Percentiles rank a stretch among this genome's conserved stretches.
Conservation (phyloP, 2,888 invertebrate species). For the Dynastes maya region DNA sequence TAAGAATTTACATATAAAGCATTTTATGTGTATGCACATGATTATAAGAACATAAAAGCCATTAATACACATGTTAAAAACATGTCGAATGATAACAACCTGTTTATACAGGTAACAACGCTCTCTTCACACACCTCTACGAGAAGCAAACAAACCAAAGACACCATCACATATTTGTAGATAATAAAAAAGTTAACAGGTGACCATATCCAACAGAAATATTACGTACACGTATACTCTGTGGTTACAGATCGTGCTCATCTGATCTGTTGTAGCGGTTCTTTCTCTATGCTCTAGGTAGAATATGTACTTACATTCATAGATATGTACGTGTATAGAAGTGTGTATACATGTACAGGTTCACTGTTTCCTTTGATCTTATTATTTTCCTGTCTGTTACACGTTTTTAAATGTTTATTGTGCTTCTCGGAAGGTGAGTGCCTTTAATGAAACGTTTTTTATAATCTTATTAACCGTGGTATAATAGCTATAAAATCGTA, state of each 20-base stretch:
- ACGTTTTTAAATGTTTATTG: conserved; percentile 16
- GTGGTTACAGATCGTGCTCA: conserved; percentile 36
- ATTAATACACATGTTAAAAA: conserved; percentile 39
- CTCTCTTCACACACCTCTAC: conserved; percentile 36
- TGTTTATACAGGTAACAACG: conserved; percentile 38
- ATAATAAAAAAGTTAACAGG: conserved; percentile 44
- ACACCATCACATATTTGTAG: conserved; percentile 48
- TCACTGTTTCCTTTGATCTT: conserved; percentile 1
- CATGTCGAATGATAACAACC: conserved; percentile 43
- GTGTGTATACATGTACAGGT: not conserved
- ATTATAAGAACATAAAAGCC: conserved; percentile 34
- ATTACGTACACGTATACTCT: conserved; percentile 20
- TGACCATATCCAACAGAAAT: conserved; percentile 43
- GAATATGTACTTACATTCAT: not conserved
- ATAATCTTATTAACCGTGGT: conserved; percentile 36
- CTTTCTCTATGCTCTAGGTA: conserved; percentile 10
- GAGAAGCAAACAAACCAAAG: conserved; percentile 44
- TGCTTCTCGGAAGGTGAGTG: conserved; percentile 21
- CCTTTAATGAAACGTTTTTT: conserved; percentile 13
- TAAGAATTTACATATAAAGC: conserved; percentile 28
- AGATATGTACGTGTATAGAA: not conserved
- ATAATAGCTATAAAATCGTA: conserved; percentile 10
- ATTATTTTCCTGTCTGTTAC: conserved; percentile 18
- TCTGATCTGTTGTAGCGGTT: conserved; percentile 10
- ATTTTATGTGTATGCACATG: conserved; percentile 18